phyloP scores from a whole-genome alignment of 2,888 invertebrate genomes.

The Serrognathus titanus region DNA sequence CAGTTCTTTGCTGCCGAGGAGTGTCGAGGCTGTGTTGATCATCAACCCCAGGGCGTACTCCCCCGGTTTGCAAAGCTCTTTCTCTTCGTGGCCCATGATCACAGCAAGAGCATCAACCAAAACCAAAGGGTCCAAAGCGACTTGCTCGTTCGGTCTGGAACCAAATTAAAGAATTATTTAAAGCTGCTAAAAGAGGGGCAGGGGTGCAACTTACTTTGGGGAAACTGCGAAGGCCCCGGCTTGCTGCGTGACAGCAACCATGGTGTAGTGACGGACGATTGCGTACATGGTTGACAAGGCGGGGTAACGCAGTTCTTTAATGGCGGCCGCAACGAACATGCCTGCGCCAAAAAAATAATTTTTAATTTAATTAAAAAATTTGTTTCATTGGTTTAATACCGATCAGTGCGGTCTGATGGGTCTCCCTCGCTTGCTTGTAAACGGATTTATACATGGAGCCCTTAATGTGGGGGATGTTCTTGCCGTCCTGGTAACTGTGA shows the following conservation, averaged over 20 bases:
- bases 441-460: conserved; percentile 78
- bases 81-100: conserved; percentile 97
- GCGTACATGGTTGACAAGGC: conserved; percentile 87
- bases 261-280: conserved; percentile 88
- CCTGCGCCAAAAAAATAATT: conserved; percentile 55
- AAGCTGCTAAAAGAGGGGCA: neutral
- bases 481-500: conserved; percentile 72
- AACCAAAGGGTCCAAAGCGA: conserved; percentile 83
- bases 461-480: conserved; percentile 62
- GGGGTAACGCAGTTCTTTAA: conserved; percentile 83
- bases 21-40: conserved; percentile 83
- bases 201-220: conserved; percentile 43
- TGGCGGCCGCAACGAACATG: conserved; percentile 92
- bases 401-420: conserved; percentile 87
- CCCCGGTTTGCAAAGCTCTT: conserved; percentile 92
- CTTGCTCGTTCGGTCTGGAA: conserved; percentile 53
- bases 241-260: conserved; percentile 93
- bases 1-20: conserved; percentile 80
- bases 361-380: conserved; percentile 10
- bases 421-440: conserved; percentile 76
- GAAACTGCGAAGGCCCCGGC: conserved; percentile 74
- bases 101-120: conserved; percentile 88
- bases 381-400: conserved; percentile 37
- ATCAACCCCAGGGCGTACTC: conserved; percentile 84
- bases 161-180: neutral